Percentiles rank a stretch among this genome's conserved stretches.
Evolutionary conservation across 2,113 vertebrate genomes (phyloP).

Genomic region (cat (Felis catus)): DNA sequence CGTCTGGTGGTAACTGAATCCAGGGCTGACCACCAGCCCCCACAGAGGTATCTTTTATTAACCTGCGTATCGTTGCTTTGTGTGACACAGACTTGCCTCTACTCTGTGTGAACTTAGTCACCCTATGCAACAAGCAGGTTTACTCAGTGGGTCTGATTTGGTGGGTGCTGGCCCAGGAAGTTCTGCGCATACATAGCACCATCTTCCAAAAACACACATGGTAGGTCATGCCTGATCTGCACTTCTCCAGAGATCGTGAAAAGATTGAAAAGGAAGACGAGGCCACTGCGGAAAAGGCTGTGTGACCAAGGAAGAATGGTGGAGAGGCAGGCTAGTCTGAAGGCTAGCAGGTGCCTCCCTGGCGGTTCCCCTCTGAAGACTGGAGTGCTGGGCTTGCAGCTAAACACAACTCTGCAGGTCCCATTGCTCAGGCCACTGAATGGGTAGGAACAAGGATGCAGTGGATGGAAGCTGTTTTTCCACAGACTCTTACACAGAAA

Average conservation of each 20-base stretch:
- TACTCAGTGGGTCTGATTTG: neutral
- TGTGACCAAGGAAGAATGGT: neutral
- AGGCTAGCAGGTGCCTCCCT: neutral
- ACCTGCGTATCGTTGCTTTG: accelerated
- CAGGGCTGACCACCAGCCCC: neutral
- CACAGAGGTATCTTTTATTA: neutral
- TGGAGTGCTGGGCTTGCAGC: accelerated
- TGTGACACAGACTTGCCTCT: neutral
- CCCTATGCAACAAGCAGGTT: accelerated
- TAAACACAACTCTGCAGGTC: neutral
- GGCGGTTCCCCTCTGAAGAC: accelerated
- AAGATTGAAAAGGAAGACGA: neutral
- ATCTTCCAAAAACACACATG: accelerated
- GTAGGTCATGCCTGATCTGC: no score
- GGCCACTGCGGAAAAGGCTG: neutral
- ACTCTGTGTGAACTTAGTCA: accelerated
- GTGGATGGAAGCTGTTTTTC: neutral
- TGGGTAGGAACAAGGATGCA: no score
- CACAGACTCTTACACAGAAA: neutral
- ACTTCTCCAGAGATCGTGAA: neutral
- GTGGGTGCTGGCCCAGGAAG: accelerated
- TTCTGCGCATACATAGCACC: accelerated
- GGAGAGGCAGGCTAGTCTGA: neutral
- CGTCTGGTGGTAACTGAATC: neutral
- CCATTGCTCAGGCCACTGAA: neutral